These are phyloP conservation scores for Mustela nigripes DNA, from an alignment of 2,113 vertebrate species.

Conservation along the genomic window DNA sequence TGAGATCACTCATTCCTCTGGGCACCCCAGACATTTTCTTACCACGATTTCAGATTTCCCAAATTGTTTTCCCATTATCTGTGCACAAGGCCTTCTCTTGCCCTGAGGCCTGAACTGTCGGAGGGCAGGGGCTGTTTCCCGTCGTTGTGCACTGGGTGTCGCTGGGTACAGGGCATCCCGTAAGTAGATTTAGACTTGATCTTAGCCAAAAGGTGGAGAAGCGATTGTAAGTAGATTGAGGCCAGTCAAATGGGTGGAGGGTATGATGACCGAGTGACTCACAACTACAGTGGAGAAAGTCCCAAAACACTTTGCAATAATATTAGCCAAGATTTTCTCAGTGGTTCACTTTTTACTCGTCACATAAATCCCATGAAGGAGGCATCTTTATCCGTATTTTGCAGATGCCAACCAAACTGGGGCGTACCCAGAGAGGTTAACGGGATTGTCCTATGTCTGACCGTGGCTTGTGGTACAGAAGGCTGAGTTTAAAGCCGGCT, in stretches of 20 bases:
- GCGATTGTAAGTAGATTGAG: background rate
- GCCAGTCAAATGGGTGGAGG: background rate
- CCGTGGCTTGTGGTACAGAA: background rate
- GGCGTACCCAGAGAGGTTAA: background rate
- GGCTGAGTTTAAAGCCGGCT: background rate
- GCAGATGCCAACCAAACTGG: background rate
- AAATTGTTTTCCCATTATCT: background rate
- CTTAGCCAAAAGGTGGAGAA: too few relatives aligned
- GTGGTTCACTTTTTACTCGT: background rate
- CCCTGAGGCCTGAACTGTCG: background rate
- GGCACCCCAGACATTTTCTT: background rate
- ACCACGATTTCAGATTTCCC: background rate
- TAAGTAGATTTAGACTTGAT: background rate
- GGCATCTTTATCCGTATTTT: background rate
- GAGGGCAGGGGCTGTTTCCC: background rate
- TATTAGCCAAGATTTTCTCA: background rate
- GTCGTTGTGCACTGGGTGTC: accelerated
- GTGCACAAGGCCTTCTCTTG: background rate
- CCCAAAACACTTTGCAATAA: background rate
- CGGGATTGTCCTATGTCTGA: background rate
- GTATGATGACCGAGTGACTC: background rate
- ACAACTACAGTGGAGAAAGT: background rate
- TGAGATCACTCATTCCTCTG: background rate
- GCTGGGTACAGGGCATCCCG: background rate
- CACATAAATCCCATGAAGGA: background rate